Base-by-base conservation (phyloP, 2,797 vertebrate species). In the Semotilus atromaculatus region DNA sequence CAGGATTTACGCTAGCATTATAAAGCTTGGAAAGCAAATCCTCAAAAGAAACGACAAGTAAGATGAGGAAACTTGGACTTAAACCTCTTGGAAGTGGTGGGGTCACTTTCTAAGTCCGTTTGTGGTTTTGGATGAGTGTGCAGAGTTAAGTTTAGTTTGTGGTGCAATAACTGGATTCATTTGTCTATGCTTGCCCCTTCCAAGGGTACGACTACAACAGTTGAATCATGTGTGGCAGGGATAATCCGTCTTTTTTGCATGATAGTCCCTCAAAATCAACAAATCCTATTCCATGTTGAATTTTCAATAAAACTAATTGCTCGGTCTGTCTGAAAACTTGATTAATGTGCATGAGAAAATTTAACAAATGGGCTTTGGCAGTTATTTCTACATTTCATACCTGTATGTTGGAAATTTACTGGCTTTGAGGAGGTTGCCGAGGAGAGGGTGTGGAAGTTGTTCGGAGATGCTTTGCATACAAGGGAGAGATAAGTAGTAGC, bases 1-100 rank as follows among this genome's bases (percentile, higher is more conserved):
- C 26, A 34, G 45, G 77, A 86, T 83, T 88, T 87, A 83, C 76
- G 18, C 3, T 75, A 36, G 36, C 66, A 31, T 73, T 80, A 83
- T 84, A 83, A 81, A 76, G 83, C 85, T 53, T 87, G 87, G 74
- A 89, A 64, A 67, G 78, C 78, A 72, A 84, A 84, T 90, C 85
- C 83, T 88, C 76, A 8, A 89, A 88, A 91, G 83, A 89, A 58
- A 83, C 78, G 73, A 73, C 72, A 60, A 58, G 18, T 4, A 34
- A 86, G 82, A 64, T 23, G 79, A 62, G 78, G 19, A 1, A 70
- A 53, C 70, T 77, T 87, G 60, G 77, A 88, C 77, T 83, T 81
- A 84, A 81, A 16, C 66, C 60, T 21, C 16, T 72, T 81, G 66
- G 87, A 92, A 85, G 71, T 77, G 10, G 70, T 84, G 82, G 68